A percentile compares a stretch with the other conserved stretches of the same genome.
phyloP scores from a whole-genome alignment of 2,797 vertebrate genomes.

The Anableps anableps region DNA sequence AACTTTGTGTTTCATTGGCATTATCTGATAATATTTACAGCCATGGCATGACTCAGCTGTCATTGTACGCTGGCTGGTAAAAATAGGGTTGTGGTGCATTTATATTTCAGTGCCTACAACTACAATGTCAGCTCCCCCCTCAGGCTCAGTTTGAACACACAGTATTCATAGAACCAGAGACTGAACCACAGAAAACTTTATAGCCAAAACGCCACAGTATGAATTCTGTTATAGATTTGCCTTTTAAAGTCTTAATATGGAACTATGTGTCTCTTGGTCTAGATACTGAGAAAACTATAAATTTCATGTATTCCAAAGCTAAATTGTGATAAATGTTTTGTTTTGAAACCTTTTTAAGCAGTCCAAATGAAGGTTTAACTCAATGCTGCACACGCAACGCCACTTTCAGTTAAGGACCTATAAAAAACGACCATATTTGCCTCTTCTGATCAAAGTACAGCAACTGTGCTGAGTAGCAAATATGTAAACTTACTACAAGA shows the following conservation, averaged over 20 bases:
- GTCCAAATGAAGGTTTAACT: not conserved
- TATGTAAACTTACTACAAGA: not conserved
- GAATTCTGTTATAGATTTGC: not conserved
- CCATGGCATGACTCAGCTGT: not conserved
- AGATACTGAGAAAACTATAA: not conserved
- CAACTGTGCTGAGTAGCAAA: too few species aligned
- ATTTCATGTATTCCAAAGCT: not conserved
- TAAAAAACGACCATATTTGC: not conserved
- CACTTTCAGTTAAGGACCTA: not conserved
- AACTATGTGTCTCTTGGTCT: not conserved
- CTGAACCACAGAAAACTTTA: not conserved
- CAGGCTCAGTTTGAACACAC: not conserved
- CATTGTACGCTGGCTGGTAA: not conserved
- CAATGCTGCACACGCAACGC: not conserved
- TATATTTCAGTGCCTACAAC: not conserved
- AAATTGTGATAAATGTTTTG: not conserved
- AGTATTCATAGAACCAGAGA: not conserved
- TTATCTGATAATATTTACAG: not conserved
- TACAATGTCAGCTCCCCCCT: not conserved
- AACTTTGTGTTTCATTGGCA: not conserved
- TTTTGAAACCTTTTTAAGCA: not conserved
- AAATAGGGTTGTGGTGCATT: not conserved
- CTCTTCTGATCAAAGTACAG: not conserved
- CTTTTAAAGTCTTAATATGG: not conserved
- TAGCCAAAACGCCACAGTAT: not conserved